Base-by-base conservation (phyloP, 1,140 invertebrate species). In the Drosophila parvula region DNA sequence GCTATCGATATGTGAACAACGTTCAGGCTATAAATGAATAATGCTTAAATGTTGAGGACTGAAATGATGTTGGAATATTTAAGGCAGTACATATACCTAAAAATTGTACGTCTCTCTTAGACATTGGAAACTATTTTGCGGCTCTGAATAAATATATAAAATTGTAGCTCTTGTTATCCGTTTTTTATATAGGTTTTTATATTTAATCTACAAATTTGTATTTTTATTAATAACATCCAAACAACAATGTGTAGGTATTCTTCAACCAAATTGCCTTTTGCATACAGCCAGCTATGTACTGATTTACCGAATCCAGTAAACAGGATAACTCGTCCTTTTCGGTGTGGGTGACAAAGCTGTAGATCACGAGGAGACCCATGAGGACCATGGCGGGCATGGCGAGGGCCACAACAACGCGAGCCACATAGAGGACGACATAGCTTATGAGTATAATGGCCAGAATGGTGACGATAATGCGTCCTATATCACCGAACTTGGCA, bases 1-100 rank as follows among this genome's bases (percentile, higher is more conserved):
- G 67, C 38, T 71, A 71, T 73, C 69, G 65, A 73, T 73, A 71
- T 59, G 65, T 38, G 28, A 38, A 41, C 69, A 73, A 50, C 41
- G 41, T 34, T 12, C 4, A 12, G 67, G 34, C 22, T 30, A 44
- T 59, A 36, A 71, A 71, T 68, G 41, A 41, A 30, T 68, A 69
- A 69, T 68, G 47, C 30, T 27, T 10, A 2, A 41, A 45, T 50
- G 36, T 16, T 28, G 30, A 28, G 30, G 22, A 51, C 14, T 18
- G 45, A 6, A 67, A 34, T 53, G n/a, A 43, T 38, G 41, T 38
- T 61, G 57, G 18, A 38, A 30, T 16, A 38, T 34, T 62, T 18
- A 16, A 65, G 30, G 16, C 0, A 22, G 22, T 22, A 22, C 22
- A 22, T 22, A 22, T 22, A 22, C n/a, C n/a, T n/a, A n/a, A n/a